A percentile compares a stretch with the other conserved stretches of the same genome.
phyloP scores from a whole-genome alignment of 2,797 vertebrate genomes.

The Dromococcyx pavoninus region DNA sequence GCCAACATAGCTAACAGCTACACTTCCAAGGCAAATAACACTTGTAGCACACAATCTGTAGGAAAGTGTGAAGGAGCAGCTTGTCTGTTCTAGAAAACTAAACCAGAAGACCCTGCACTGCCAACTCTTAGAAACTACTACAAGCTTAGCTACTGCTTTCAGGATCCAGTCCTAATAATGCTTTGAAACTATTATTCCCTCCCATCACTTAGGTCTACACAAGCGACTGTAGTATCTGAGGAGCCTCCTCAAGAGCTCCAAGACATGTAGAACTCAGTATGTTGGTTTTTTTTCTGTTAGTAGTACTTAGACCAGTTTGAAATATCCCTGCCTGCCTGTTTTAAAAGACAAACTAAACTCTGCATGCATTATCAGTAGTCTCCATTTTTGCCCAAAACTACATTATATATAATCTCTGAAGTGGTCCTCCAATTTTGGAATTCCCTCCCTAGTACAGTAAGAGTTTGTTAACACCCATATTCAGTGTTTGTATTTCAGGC shows the following conservation, averaged over 20 bases:
- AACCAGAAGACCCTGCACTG: background rate
- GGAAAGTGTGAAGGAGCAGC: background rate
- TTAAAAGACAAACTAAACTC: background rate
- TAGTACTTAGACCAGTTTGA: background rate
- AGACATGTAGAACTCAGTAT: background rate
- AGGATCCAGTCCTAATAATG: background rate
- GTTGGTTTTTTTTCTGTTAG: background rate
- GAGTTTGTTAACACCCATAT: background rate
- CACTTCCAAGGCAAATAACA: background rate
- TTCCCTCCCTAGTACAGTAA: background rate
- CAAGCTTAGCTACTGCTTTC: background rate
- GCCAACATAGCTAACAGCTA: background rate
- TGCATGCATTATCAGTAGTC: background rate
- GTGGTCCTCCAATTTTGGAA: background rate
- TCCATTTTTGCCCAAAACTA: background rate
- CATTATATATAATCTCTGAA: background rate
- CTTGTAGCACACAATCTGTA: background rate
- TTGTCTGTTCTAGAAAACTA: background rate
- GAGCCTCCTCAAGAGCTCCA: background rate
- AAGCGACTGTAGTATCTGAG: background rate
- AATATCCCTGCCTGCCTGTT: background rate
- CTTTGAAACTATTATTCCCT: background rate
- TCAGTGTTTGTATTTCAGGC: background rate
- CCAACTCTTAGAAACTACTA: background rate
- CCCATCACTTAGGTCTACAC: background rate